Conservation (phyloP, 1,140 invertebrate species). For the Choristoneura fumiferana region DNA sequence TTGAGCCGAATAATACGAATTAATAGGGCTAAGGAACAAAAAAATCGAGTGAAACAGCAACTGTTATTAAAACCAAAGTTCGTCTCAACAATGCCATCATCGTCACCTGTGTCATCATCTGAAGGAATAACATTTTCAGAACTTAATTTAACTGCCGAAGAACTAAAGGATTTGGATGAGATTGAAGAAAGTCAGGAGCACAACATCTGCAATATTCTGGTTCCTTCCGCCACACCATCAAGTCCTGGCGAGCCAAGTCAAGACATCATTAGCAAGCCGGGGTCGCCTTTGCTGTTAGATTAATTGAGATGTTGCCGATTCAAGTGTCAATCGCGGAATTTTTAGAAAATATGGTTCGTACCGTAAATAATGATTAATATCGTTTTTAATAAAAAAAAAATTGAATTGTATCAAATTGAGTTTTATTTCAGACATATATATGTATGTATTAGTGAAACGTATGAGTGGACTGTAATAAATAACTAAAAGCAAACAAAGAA, state of each 20-base stretch:
- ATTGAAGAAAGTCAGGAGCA: slow-evolving; percentile 6
- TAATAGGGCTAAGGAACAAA: slow-evolving; percentile 6
- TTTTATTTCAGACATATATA: background rate
- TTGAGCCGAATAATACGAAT: background rate
- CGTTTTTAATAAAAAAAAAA: background rate
- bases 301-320: slow-evolving; percentile 7
- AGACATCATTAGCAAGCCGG: background rate
- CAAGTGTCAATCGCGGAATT: slow-evolving; percentile 2
- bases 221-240: background rate
- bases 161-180: background rate
- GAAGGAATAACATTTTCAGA: background rate
- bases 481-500: no score
- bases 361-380: background rate
- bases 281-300: background rate
- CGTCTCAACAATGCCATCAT: slow-evolving; percentile 1
- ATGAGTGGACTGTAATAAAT: no score
- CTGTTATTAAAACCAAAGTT: background rate
- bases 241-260: slow-evolving; percentile 6
- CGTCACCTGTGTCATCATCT: no score
- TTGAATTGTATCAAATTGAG: background rate
- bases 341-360: background rate
- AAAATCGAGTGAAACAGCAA: slow-evolving; percentile 5
- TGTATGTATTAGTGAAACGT: no score
- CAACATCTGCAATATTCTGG: background rate
- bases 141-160: slow-evolving; percentile 9